Conservation (phyloP, 2,888 invertebrate species). For the Prenolepis imparis region DNA sequence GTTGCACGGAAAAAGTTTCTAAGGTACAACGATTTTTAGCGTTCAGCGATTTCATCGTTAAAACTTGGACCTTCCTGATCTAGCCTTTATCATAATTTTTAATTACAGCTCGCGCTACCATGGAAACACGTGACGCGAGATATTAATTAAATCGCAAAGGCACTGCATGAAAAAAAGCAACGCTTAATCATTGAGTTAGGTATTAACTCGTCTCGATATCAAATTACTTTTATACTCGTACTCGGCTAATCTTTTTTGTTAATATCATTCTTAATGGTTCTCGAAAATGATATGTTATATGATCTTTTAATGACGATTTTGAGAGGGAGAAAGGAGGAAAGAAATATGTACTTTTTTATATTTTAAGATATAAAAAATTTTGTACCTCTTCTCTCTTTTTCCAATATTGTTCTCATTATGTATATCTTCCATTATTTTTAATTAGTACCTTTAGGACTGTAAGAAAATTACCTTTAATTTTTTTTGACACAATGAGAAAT, state of each 20-base stretch:
- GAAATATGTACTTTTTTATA: background rate
- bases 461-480: background rate
- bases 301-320: background rate
- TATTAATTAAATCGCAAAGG: slow-evolving; percentile 6
- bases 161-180: background rate
- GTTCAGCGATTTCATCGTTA: slow-evolving; percentile 1
- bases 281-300: background rate
- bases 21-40: background rate
- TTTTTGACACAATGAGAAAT: background rate
- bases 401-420: background rate
- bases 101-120: background rate
- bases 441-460: background rate
- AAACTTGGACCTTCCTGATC: background rate
- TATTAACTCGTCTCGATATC: background rate
- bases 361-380: background rate
- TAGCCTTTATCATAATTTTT: slow-evolving; percentile 3
- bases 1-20: background rate
- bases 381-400: background rate
- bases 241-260: background rate
- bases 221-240: background rate
- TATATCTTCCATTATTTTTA: background rate
- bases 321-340: background rate
- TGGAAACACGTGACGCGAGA: background rate
- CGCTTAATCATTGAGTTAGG: background rate
- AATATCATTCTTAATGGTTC: background rate